Percentiles rank a stretch among this genome's conserved stretches.
phyloP scores from a whole-genome alignment of 2,113 vertebrate species.

The Gopherus evgoodei region DNA sequence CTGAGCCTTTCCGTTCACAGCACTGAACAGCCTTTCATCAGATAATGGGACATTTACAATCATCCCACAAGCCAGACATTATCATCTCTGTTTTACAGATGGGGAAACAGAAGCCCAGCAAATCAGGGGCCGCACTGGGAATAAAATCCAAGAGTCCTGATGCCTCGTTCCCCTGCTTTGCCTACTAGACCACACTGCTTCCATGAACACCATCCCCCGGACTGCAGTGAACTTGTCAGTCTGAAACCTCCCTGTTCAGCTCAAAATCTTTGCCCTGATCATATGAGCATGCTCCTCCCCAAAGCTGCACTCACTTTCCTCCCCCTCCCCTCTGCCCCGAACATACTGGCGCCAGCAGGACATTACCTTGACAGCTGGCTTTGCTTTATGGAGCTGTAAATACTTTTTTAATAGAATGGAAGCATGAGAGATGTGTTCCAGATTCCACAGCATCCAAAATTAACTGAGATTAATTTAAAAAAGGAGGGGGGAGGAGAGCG shows the following conservation, averaged over 20 bases:
- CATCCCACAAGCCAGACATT: neutral
- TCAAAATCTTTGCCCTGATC: neutral
- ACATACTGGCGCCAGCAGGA: constrained; percentile 14
- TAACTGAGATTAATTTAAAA: constrained; percentile 62
- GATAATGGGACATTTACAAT: neutral
- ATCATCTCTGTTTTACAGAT: neutral
- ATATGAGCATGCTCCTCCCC: neutral
- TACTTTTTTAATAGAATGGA: constrained; percentile 71
- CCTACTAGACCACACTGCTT: rapidly evolving
- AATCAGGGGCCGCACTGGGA: neutral
- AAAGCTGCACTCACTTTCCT: neutral
- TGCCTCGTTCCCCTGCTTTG: neutral
- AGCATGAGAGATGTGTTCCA: constrained; percentile 49
- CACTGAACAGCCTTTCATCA: neutral
- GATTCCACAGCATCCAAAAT: constrained; percentile 55
- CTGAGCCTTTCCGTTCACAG: neutral
- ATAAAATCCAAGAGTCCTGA: neutral
- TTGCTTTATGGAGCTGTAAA: constrained; percentile 71
- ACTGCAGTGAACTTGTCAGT: neutral
- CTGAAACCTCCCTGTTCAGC: neutral
- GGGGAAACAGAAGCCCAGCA: neutral
- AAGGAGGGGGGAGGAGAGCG: neutral
- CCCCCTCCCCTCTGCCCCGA: neutral
- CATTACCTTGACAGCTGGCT: constrained; percentile 71
- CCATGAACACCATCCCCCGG: neutral